Base-by-base conservation (phyloP, 2,797 vertebrate species). In the Melanotaenia pygmaea region DNA sequence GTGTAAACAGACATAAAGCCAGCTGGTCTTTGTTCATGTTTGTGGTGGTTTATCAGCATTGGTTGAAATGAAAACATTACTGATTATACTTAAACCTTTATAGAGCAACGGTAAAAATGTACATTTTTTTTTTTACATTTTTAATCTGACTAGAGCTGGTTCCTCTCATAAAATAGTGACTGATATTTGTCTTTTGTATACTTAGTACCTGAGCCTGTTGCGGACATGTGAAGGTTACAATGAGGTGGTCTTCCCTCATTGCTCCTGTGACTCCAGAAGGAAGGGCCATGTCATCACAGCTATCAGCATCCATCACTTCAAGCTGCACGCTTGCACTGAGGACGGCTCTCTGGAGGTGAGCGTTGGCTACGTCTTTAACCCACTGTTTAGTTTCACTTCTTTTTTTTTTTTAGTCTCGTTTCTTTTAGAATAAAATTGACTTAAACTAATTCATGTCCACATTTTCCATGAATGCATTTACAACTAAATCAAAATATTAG, bases 151-250 rank as follows among this genome's bases (percentile, higher is more conserved):
- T 51, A 45, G 14, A 24, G 18, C 7, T 64, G 13, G 5, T 6
- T 20, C 5, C 43, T 2, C 68, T 66, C 24, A 51, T 1, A 51
- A 24, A 53, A 28, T 24, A 22, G 53, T 13, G n/a, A 37, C 63
- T 30, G n/a, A 30, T 60, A 1, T 1, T 5, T 64, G 51, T 64
- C 14, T 11, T 73, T 24, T 38, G 0, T 62, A 1, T 18, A 40
- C 0, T 9, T 81, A 98, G 97, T 98, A 98, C 81, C 90, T 98
- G 75, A 97, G 94, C 81, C 96, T 98, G 95, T 80, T 99, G 79
- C 95, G 97, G 80, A 94, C 95, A 0, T 98, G 97, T 3, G 97
- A 99, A 82, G 97, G 97, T 70, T 99, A 99, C 94, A 99, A 97
- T 20, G 97, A 99, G 91, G 96, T 99, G 87, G 92, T 93, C 73